Conservation (phyloP, 2,113 vertebrate genomes). For the Psephotus haematonotus region DNA sequence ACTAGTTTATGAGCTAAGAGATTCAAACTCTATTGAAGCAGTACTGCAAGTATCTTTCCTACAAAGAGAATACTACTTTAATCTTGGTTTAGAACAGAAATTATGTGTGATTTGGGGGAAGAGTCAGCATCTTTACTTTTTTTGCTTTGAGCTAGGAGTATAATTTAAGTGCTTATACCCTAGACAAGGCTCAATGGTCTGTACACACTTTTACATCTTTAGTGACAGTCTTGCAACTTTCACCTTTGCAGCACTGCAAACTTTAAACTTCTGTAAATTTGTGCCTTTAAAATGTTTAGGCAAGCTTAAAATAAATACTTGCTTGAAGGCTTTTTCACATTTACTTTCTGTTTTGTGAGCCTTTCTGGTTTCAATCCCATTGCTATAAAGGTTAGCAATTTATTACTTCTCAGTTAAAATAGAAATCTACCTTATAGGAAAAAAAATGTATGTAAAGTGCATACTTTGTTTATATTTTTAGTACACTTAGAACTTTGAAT, state of each 20-base stretch:
- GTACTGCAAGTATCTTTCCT: neutral
- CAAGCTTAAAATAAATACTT: neutral
- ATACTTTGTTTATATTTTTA: neutral
- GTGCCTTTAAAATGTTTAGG: neutral
- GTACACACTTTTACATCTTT: neutral
- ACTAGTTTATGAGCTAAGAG: neutral
- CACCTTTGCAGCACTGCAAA: neutral
- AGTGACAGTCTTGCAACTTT: neutral
- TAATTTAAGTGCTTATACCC: neutral
- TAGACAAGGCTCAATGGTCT: neutral
- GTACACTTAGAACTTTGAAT: neutral
- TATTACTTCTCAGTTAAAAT: neutral
- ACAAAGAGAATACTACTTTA: neutral
- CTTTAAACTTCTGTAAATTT: neutral
- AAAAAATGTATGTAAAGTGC: neutral
- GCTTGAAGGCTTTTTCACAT: neutral
- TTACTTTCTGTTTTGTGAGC: neutral
- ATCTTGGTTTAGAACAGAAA: neutral
- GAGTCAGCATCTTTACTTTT: neutral
- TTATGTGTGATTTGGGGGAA: neutral
- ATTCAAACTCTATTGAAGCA: neutral
- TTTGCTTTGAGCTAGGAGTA: neutral
- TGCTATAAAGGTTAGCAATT: neutral
- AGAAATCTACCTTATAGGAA: neutral
- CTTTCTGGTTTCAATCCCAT: neutral